Base-by-base conservation (phyloP, 1,140 invertebrate genomes). In the Papilio xuthus region DNA sequence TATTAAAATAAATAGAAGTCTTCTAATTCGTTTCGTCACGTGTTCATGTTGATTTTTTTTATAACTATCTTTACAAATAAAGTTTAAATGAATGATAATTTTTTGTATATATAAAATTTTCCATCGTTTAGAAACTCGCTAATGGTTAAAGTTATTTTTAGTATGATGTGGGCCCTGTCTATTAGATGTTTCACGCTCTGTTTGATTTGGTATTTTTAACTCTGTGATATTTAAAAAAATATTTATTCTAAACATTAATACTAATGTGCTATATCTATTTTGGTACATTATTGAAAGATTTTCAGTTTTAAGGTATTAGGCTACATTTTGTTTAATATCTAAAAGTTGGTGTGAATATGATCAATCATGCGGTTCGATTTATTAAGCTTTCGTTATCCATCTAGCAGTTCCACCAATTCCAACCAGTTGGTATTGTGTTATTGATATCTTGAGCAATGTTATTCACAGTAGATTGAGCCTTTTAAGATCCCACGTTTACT, bases 381-480 rank as follows among this genome's bases (percentile, higher is more conserved):
- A 44, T 44, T 44, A 1, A 44, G 12, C 4, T 37, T 6, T 44
- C 9, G 42, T 44, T 44, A 44, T 12, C 9, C 10, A 44, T 44
- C 9, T 44, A 44, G 4, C 6, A 44, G 42, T 44, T 44, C 12
- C 15, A 47, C n/a, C n/a, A n/a, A n/a, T n/a, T n/a, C n/a, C n/a
- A n/a, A 53, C 1, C 12, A 6, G 50, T 53, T 53, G 15, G n/a
- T 60, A 60, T 12, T 60, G 20, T 60, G 20, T 60, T 26, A 60
- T 60, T 60, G 20, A 60, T 23, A 60, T 26, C 56, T 60, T 23
- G n/a, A 18, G 67, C 42, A 77, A 77, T 79, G 79, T 79, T 81
- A 79, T 42, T 53, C 53, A 47, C 63, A 77, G 81, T 53, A 69
- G 37, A 63, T 77, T 70, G n/a, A n/a, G n/a, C 83, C 81, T 84